Percentiles rank a stretch among this genome's conserved stretches.
Conservation (phyloP, 1,140 invertebrate species). For the Uloborus diversus region DNA sequence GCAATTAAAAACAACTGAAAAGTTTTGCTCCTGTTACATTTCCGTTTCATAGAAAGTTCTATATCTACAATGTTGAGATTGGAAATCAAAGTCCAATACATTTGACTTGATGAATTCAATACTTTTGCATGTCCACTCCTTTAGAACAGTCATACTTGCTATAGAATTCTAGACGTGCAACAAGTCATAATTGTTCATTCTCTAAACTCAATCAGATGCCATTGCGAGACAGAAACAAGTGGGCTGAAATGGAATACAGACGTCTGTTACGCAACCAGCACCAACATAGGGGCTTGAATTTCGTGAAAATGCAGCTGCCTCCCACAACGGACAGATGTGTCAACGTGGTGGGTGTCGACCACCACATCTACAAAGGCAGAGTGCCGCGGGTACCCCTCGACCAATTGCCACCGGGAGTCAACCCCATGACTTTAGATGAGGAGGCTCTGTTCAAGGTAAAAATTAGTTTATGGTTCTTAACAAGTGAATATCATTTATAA, state of each 20-base stretch:
- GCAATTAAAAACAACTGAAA: too few relatives aligned
- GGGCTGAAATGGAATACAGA: background rate
- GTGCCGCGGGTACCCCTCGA: background rate
- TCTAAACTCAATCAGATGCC: too few relatives aligned
- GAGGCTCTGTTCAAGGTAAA: constrained; percentile 5
- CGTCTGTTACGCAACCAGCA: constrained; percentile 1
- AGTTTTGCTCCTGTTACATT: too few relatives aligned
- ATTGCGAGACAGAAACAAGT: background rate
- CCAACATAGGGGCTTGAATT: constrained; percentile 15
- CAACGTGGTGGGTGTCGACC: constrained; percentile 5
- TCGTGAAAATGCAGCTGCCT: constrained; percentile 10
- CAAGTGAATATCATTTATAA: background rate
- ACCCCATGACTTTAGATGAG: background rate
- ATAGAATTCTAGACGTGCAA: too few relatives aligned
- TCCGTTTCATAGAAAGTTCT: too few relatives aligned
- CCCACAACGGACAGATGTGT: constrained; percentile 6
- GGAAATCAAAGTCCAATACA: too few relatives aligned
- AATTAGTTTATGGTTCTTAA: background rate
- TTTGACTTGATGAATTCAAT: too few relatives aligned
- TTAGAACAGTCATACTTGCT: too few relatives aligned
- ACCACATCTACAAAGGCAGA: constrained; percentile 12
- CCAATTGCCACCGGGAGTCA: background rate
- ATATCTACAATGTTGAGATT: too few relatives aligned
- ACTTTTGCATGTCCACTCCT: too few relatives aligned
- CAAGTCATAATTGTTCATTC: too few relatives aligned